phyloP scores from a whole-genome alignment of 2,113 vertebrate genomes.

The Ammodytes marinus region DNA sequence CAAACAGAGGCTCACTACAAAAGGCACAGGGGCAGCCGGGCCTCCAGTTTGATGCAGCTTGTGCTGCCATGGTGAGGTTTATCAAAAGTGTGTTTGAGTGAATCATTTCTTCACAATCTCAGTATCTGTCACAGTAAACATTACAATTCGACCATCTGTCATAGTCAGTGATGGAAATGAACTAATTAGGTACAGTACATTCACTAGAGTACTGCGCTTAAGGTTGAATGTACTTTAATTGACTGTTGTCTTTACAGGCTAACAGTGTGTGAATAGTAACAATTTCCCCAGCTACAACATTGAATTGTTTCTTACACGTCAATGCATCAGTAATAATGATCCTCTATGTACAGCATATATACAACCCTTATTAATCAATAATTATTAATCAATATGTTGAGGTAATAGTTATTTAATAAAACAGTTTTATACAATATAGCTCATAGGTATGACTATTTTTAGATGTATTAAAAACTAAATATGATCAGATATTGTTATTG shows the following conservation, averaged over 20 bases:
- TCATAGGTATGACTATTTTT: neutral
- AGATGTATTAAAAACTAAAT: neutral
- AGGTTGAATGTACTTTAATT: neutral
- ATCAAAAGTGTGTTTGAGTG: neutral
- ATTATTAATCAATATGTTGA: neutral
- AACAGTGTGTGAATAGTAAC: neutral
- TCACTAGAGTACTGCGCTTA: neutral
- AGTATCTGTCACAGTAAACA: neutral
- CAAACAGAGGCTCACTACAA: conserved; percentile 57
- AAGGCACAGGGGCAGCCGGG: conserved; percentile 37
- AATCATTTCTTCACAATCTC: neutral
- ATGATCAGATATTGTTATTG: neutral
- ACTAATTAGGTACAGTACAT: neutral
- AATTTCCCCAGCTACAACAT: no score
- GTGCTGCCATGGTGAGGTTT: neutral
- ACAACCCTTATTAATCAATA: neutral
- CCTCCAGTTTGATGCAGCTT: conserved; percentile 38
- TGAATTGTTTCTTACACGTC: no score
- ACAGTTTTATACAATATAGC: neutral
- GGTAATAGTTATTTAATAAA: neutral
- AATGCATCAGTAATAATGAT: neutral
- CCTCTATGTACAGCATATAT: neutral
- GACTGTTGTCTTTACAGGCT: neutral
- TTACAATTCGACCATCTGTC: neutral
- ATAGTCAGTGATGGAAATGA: neutral